Base-by-base conservation (phyloP, 2,113 vertebrate species). In the Gymnocephalus cernua region DNA sequence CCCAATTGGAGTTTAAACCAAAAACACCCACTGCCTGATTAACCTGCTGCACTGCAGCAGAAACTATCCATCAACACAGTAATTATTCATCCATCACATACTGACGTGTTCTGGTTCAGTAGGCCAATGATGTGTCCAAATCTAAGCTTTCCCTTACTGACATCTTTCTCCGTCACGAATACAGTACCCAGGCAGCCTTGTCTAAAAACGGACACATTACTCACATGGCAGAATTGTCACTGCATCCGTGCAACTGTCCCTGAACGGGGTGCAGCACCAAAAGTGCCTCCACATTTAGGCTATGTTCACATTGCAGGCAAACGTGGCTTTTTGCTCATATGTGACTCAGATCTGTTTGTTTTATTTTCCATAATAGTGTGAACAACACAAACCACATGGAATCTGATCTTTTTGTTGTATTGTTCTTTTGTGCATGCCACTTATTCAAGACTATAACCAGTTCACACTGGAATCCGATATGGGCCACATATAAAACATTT, bases 21-120 rank as follows among this genome's bases (percentile, higher is more conserved):
- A 54, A 27, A 79, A 27, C 71, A 74, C 45, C 41, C 0, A 6
- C 57, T 38, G 73, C 6, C 61, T 21, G 25, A 62, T 76, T 56
- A 76, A 81, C 70, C 69, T 65, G 45, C 73, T 47, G 4, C n/a
- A 45, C 80, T 76, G 70, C 79, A 61, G 73, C 54, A 82, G 77
- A 82, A 80, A 67, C 62, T 29, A 16, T 73, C 54, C 62, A 70
- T 73, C 54, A 59, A 14, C 61, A 35, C 41, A 59, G 58, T 62
- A 16, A 71, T 71, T 23, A 76, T 56, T 48, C 48, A 58, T 35
- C 61, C 71, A 16, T 76, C 47, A 58, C 65, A 44, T 0, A 15
- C 63, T 54, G 35, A 58, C 77, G 58, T 47, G 38, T 79, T 51
- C 57, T 38, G 48, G 25, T 69, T 78, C 47, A 76, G 63, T 35